These are phyloP conservation scores for Hippocampus guttulatus DNA, from an alignment of 2,113 vertebrate genomes.

Conservation along the genomic window DNA sequence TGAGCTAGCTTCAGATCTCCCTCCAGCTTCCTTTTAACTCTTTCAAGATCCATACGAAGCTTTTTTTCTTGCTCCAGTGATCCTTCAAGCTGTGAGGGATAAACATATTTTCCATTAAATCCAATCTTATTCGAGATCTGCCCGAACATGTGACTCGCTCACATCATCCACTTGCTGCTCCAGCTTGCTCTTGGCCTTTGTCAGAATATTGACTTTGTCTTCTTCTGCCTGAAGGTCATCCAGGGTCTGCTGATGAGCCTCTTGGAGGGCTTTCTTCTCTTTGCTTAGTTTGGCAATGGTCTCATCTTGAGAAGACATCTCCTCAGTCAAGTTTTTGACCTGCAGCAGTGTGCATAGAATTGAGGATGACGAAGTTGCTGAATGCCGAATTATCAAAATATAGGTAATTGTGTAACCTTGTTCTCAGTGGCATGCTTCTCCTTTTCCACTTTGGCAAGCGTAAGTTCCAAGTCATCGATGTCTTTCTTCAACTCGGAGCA, in stretches of 20 bases:
- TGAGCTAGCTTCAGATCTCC: constrained; percentile 64
- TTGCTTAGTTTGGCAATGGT: constrained; percentile 77
- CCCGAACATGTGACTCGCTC: not conserved
- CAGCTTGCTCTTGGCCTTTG: constrained; percentile 68
- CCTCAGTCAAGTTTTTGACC: constrained; percentile 70
- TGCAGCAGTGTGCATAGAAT: constrained; percentile 15
- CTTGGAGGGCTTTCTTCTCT: constrained; percentile 82
- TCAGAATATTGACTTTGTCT: constrained; percentile 78
- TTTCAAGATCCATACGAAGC: constrained; percentile 77
- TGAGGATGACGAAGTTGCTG: not conserved
- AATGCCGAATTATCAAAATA: not conserved
- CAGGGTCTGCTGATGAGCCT: constrained; percentile 78
- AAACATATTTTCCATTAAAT: not conserved
- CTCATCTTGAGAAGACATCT: constrained; percentile 76
- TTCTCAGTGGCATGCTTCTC: constrained; percentile 77
- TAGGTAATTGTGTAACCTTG: constrained; percentile 56
- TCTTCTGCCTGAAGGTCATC: constrained; percentile 82
- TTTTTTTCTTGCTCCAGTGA: constrained; percentile 86
- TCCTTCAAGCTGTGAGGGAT: constrained; percentile 72
- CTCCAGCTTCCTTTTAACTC: constrained; percentile 66
- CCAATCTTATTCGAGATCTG: not conserved
- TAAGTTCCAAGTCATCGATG: constrained; percentile 67
- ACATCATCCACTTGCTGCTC: constrained; percentile 72
- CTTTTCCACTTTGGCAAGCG: constrained; percentile 66
- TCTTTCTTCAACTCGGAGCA: constrained; percentile 68